A percentile compares a stretch with the other conserved stretches of the same genome.
phyloP scores from a whole-genome alignment of 2,797 vertebrate species.

The Anolis apletophallus region DNA sequence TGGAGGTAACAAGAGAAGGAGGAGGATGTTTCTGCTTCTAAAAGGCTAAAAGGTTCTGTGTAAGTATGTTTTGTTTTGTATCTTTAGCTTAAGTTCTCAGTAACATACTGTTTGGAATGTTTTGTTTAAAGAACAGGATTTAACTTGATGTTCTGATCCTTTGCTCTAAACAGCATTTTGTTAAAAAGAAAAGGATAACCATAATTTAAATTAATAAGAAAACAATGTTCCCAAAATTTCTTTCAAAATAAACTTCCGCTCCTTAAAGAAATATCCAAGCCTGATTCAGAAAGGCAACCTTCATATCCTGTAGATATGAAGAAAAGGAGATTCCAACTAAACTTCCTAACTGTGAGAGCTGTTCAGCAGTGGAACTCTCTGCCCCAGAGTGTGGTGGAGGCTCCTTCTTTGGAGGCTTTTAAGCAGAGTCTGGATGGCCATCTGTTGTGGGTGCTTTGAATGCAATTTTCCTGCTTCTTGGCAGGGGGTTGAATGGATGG shows the following conservation, averaged over 20 bases:
- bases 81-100: constrained; percentile 52
- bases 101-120: constrained; percentile 58
- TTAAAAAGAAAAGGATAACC: background rate
- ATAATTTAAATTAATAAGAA: constrained; percentile 32
- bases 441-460: too few species aligned
- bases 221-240: constrained; percentile 16
- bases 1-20: constrained; percentile 58
- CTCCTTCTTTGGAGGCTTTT: too few species aligned
- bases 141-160: constrained; percentile 56
- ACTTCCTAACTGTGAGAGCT: too few species aligned
- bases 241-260: constrained; percentile 8
- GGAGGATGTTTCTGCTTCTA: constrained; percentile 55
- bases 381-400: too few species aligned
- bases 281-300: too few species aligned
- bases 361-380: too few species aligned
- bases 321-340: too few species aligned
- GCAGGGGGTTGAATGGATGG: too few species aligned
- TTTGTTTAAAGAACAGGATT: constrained; percentile 62
- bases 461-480: too few species aligned
- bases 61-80: constrained; percentile 59
- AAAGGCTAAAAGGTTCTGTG: constrained; percentile 62
- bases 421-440: too few species aligned
- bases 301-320: too few species aligned
- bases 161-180: constrained; percentile 28
- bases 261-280: background rate